Percentiles rank a stretch among this genome's conserved stretches.
phyloP scores from a whole-genome alignment of 2,113 vertebrate genomes.

The Scortum barcoo region DNA sequence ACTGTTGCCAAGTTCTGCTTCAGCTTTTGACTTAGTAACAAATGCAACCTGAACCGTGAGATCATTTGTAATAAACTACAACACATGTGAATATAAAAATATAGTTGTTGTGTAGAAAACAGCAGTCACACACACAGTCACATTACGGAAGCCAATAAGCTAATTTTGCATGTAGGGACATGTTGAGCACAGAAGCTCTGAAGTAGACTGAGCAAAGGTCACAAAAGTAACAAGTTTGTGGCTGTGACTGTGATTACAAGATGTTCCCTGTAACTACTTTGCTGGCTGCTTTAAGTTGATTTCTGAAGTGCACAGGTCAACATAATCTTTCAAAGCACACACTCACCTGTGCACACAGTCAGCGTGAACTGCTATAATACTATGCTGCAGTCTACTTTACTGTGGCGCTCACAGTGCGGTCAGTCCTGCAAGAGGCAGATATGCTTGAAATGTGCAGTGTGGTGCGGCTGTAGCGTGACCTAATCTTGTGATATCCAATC shows the following conservation, averaged over 20 bases:
- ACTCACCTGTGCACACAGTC: background rate
- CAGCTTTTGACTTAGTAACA: background rate
- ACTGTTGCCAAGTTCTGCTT: background rate
- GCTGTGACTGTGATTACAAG: conserved; percentile 42
- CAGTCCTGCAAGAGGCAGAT: background rate
- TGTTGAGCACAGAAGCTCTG: background rate
- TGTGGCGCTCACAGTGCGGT: background rate
- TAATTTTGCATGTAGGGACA: background rate
- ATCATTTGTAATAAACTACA: background rate
- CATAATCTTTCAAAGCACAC: conserved; percentile 29
- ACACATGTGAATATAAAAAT: background rate
- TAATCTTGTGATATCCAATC: conserved; percentile 1
- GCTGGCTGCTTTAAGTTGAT: conserved; percentile 24
- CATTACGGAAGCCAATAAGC: background rate
- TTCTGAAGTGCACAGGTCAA: background rate
- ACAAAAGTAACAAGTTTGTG: no score
- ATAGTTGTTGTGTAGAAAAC: background rate
- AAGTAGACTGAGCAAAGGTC: background rate
- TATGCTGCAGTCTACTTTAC: background rate
- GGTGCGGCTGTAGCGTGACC: background rate
- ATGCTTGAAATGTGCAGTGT: background rate
- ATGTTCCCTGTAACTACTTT: conserved; percentile 14
- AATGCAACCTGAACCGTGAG: background rate
- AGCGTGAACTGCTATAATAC: background rate
- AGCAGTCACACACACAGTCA: background rate